Base-by-base conservation (phyloP, 2,888 invertebrate genomes). In the Ennomos fuscantarius region DNA sequence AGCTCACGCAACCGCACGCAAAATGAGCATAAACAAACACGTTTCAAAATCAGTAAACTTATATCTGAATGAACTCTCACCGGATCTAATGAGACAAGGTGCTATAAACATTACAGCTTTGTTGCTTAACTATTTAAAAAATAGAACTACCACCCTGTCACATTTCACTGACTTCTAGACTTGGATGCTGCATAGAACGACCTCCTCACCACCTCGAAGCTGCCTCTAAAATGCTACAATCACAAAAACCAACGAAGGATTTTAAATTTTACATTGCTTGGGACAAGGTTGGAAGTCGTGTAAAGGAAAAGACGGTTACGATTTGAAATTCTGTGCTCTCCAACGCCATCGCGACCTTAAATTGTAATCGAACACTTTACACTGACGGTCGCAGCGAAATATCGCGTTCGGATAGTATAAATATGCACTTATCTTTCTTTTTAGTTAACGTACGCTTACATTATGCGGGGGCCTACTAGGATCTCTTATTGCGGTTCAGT, bases 311-410 rank as follows among this genome's bases (percentile, higher is more conserved):
- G 62, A 49, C 66, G 60, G 74, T 79, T 79, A 74, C 77, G 82
- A 85, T 85, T 86, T 85, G 75, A 83, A 87, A 84, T 82, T 79
- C 78, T 77, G 74, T 78, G 74, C 78, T 73, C 78, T 66, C 70
- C 68, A 66, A 78, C 81, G 79, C 83, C 82, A 79, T 87, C 82
- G 80, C 82, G 85, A 87, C 89, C 85, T 91, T 92, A 91, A 92
- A 92, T 92, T 89, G 92, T 89, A 91, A 91, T 92, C 90, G 91
- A 90, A 89, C 89, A 89, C 89, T 79, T 87, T 87, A 87, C 87
- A 84, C 74, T 86, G 91, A 88, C 85, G 84, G 81, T 87, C 81
- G 82, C 83, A 69, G 82, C 83, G 84, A 90, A 89, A 88, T 90
- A 89, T 88, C 87, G 88, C 82, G 76, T 76, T 80, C 81, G 82